A percentile compares a stretch with the other conserved stretches of the same genome.
phyloP scores from a whole-genome alignment of 1,140 invertebrate genomes.

The Tenebrio molitor region DNA sequence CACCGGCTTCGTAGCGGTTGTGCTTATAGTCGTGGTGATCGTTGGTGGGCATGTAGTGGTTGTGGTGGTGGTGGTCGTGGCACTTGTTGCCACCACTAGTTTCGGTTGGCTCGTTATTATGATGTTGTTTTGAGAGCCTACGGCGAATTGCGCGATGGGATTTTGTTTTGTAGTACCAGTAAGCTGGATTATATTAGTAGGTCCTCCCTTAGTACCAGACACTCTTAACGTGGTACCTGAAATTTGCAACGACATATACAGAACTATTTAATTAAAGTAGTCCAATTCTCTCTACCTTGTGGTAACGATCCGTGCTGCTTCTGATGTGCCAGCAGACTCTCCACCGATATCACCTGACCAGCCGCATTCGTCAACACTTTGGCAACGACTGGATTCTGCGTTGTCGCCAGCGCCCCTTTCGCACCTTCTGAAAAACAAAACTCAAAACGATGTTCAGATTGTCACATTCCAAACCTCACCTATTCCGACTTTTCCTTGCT shows the following conservation, averaged over 20 bases:
- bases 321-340: constrained; percentile 75
- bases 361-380: constrained; percentile 73
- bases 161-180: constrained; percentile 60
- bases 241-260: constrained; percentile 27
- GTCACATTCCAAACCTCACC: constrained; percentile 10
- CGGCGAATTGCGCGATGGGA: constrained; percentile 66
- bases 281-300: constrained; percentile 67
- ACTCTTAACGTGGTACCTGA: constrained; percentile 66
- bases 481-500: constrained; percentile 21
- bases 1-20: constrained; percentile 56
- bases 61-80: constrained; percentile 56
- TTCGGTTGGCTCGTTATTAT: constrained; percentile 65
- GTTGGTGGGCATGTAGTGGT: constrained; percentile 59
- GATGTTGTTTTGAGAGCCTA: constrained; percentile 67
- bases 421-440: constrained; percentile 27
- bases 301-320: constrained; percentile 66
- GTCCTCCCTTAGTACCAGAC: constrained; percentile 65
- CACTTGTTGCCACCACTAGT: constrained; percentile 58
- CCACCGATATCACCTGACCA: constrained; percentile 78
- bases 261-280: too few species aligned
- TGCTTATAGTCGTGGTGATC: constrained; percentile 51
- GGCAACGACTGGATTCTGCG: constrained; percentile 67
- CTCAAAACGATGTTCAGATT: too few species aligned
- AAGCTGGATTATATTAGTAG: constrained; percentile 66
- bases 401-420: constrained; percentile 47